phyloP scores from a whole-genome alignment of 2,888 invertebrate genomes.

The Hanleya hanleyi region DNA sequence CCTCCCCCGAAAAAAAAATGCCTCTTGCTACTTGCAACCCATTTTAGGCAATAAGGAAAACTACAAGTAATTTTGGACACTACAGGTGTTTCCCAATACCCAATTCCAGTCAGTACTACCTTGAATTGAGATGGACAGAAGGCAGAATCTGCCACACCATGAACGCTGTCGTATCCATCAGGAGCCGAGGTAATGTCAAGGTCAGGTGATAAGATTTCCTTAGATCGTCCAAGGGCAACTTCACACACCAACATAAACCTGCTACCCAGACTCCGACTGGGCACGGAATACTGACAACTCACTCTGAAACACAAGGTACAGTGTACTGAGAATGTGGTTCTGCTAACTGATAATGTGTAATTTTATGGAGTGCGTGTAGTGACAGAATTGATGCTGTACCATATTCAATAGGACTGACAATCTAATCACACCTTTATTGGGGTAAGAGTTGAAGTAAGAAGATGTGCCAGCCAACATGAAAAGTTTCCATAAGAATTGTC shows the following conservation, averaged over 20 bases:
- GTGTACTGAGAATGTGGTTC: too few species aligned
- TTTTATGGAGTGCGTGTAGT: not conserved
- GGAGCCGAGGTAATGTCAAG: conserved; percentile 61
- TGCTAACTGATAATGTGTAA: too few species aligned
- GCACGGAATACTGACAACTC: conserved; percentile 55
- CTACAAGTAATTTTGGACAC: not conserved
- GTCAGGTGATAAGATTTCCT: conserved; percentile 48
- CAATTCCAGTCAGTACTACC: conserved; percentile 37
- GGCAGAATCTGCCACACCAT: conserved; percentile 56
- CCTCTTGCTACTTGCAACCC: too few species aligned
- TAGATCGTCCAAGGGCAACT: conserved; percentile 64
- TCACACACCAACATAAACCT: conserved; percentile 66
- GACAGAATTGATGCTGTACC: too few species aligned
- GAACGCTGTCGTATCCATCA: conserved; percentile 66
- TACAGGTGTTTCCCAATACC: not conserved
- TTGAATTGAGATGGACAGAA: conserved; percentile 54
- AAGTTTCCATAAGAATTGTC: too few species aligned
- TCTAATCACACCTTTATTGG: too few species aligned
- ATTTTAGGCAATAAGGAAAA: too few species aligned
- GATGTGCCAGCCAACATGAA: too few species aligned
- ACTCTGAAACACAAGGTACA: conserved; percentile 33
- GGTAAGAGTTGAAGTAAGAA: too few species aligned
- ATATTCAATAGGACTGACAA: too few species aligned
- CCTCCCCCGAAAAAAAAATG: too few species aligned
- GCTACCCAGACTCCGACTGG: conserved; percentile 55